Evolutionary conservation across 2,888 invertebrate genomes (phyloP).

Genomic region (Microplitis deprimator): DNA sequence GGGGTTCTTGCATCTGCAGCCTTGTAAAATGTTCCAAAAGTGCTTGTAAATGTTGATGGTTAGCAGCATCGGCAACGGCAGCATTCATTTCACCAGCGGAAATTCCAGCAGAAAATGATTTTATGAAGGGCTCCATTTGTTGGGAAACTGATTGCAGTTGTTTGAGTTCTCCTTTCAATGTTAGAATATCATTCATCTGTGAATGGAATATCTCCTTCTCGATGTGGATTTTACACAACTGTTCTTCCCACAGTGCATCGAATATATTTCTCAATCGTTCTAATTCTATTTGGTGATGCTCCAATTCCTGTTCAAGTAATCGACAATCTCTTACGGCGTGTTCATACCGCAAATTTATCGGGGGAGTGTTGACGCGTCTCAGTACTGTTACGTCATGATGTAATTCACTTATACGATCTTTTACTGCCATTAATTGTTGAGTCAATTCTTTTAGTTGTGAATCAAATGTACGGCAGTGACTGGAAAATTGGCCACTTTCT

Average conservation of each 20-base stretch:
- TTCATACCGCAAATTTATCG: conserved; percentile 72
- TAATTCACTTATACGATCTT: conserved; percentile 78
- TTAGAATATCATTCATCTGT: conserved; percentile 78
- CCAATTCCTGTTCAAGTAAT: conserved; percentile 76
- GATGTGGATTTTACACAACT: conserved; percentile 79
- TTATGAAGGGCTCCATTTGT: conserved; percentile 79
- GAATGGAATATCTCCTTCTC: conserved; percentile 80
- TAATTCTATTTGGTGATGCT: conserved; percentile 76
- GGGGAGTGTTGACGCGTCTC: conserved; percentile 73
- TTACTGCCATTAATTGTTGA: conserved; percentile 76
- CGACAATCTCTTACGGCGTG: conserved; percentile 75
- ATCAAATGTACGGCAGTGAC: conserved; percentile 77
- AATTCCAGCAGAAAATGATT: conserved; percentile 72
- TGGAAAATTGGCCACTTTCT: conserved; percentile 76
- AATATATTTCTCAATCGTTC: conserved; percentile 76
- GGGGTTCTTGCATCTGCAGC: conserved; percentile 67
- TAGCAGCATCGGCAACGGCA: conserved; percentile 69
- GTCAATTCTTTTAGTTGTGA: conserved; percentile 76
- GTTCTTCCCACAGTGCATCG: conserved; percentile 82
- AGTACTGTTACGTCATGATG: conserved; percentile 81
- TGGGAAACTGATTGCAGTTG: conserved; percentile 77
- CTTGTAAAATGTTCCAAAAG: conserved; percentile 74
- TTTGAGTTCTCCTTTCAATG: conserved; percentile 78
- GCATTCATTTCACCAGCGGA: conserved; percentile 63
- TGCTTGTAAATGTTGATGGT: conserved; percentile 73